Evolutionary conservation across 2,797 vertebrate species (phyloP).

Genomic region (Poeciliopsis paucimaculata): DNA sequence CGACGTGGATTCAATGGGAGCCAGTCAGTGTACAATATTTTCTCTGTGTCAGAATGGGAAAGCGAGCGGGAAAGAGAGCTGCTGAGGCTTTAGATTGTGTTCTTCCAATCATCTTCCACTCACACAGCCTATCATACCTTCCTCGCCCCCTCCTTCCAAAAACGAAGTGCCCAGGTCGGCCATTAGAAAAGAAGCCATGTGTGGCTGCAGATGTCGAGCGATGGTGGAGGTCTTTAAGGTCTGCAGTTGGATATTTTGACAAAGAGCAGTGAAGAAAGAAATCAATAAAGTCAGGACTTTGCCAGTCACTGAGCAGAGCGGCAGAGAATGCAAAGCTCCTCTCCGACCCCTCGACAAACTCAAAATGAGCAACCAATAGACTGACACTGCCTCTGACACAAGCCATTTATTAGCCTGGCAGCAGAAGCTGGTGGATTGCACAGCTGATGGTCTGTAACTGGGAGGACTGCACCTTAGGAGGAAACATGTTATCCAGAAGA

Average conservation of each 20-base stretch:
- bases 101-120: slow-evolving; percentile 81
- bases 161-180: slow-evolving; percentile 67
- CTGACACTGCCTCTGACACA: slow-evolving; percentile 91
- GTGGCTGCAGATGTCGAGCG: slow-evolving; percentile 80
- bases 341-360: slow-evolving; percentile 89
- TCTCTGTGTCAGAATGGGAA: slow-evolving; percentile 96
- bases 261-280: slow-evolving; percentile 94
- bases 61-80: slow-evolving; percentile 84
- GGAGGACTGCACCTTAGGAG: slow-evolving; percentile 87
- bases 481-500: slow-evolving; percentile 54
- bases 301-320: slow-evolving; percentile 84
- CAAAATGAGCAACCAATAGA: slow-evolving; percentile 91
- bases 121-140: slow-evolving; percentile 67
- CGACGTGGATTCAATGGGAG: slow-evolving; percentile 96
- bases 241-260: slow-evolving; percentile 95
- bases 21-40: slow-evolving; percentile 98
- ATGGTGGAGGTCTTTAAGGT: slow-evolving; percentile 92
- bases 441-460: slow-evolving; percentile 81
- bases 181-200: slow-evolving; percentile 62
- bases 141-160: slow-evolving; percentile 56
- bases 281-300: slow-evolving; percentile 95
- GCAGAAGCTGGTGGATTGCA: slow-evolving; percentile 82
- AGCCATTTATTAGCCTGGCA: slow-evolving; percentile 91
- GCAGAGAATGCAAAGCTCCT: slow-evolving; percentile 78
- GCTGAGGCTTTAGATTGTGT: slow-evolving; percentile 89